phyloP scores from a whole-genome alignment of 2,797 vertebrate genomes.

The Notolepis coatsorum region DNA sequence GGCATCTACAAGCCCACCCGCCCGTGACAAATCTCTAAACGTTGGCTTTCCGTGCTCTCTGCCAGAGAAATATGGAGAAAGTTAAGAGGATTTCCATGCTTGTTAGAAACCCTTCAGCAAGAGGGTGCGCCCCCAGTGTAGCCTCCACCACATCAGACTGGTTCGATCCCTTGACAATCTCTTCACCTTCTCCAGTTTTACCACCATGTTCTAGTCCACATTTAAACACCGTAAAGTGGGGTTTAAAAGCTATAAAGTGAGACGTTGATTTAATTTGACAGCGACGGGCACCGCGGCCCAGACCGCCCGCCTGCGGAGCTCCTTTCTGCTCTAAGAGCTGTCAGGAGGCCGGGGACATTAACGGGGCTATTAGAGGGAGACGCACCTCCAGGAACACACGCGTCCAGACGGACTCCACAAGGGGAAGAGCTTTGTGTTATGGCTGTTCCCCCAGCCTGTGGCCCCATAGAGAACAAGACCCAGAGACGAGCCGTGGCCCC shows the following conservation, averaged over 20 bases:
- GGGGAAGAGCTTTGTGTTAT: conserved; percentile 64
- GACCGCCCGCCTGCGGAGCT: conserved; percentile 40
- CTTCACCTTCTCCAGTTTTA: conserved; percentile 33
- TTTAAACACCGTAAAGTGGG: conserved; percentile 31
- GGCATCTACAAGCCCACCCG: too few relatives aligned
- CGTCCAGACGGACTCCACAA: conserved; percentile 59
- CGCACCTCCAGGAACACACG: conserved; percentile 64
- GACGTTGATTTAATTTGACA: conserved; percentile 56
- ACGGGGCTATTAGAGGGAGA: conserved; percentile 45
- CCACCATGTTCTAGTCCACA: conserved; percentile 16
- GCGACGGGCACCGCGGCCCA: conserved; percentile 31
- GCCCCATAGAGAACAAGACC: too few relatives aligned
- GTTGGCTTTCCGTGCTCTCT: too few relatives aligned
- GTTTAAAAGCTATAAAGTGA: conserved; percentile 32
- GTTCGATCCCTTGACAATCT: conserved; percentile 37
- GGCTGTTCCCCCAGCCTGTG: conserved; percentile 62
- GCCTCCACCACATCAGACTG: conserved; percentile 19
- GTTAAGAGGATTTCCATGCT: too few relatives aligned
- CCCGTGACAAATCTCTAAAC: too few relatives aligned
- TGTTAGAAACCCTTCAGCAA: too few relatives aligned
- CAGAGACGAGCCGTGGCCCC: too few relatives aligned
- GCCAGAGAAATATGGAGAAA: too few relatives aligned
- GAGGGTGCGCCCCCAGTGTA: not conserved
- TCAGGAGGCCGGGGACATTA: conserved; percentile 53
- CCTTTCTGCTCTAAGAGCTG: conserved; percentile 55